Evolutionary conservation across 2,888 invertebrate species (phyloP), one percentile per base, ranked within the genome.

Genomic region (Nomada flava): DNA sequence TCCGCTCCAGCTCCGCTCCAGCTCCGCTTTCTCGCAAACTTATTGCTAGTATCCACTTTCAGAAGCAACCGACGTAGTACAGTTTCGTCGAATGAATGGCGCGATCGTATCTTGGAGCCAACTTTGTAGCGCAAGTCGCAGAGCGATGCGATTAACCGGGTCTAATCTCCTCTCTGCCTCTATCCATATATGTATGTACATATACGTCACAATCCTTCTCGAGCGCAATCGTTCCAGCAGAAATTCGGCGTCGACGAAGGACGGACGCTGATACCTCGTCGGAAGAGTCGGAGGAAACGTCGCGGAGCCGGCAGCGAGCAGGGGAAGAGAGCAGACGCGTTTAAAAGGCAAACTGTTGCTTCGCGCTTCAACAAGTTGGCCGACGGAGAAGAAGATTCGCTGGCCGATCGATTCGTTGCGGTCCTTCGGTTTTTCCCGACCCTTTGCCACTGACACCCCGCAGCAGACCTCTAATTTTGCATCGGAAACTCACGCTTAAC

Each of bases 341-440:
- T 89, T 89, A 89, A 91, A 91, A 90, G 90, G 91, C 92, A 92
- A 93, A 93, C 93, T 93, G 93, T 93, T 93, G 93, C 93, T 93
- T 92, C 93, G 83, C 81, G 91, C 90, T 90, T 91, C 92, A 92
- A 93, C 93, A 93, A 93, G 93, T 92, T 91, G 92, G 67, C 57
- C 62, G 68, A 71, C 59, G 36, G 7, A 7, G 36, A 36, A 36
- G 36, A 36, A 36, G 36, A 64, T 76, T 59, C 44, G 52, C 23
- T 36, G 57, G 3, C 13, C 59, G 59, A 70, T 64, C 76, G 59
- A 70, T 79, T 67, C 47, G 20, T 15, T 23, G 1, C 11, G 42
- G 13, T 7, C 36, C 36, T 36, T 29, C 29, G 29, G 29, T 10
- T 29, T 36, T 7, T 18, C 36, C 10, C 20, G 29, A 7, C 5